Conservation (phyloP, 1,140 invertebrate genomes). For the Wiebesia pumilae region DNA sequence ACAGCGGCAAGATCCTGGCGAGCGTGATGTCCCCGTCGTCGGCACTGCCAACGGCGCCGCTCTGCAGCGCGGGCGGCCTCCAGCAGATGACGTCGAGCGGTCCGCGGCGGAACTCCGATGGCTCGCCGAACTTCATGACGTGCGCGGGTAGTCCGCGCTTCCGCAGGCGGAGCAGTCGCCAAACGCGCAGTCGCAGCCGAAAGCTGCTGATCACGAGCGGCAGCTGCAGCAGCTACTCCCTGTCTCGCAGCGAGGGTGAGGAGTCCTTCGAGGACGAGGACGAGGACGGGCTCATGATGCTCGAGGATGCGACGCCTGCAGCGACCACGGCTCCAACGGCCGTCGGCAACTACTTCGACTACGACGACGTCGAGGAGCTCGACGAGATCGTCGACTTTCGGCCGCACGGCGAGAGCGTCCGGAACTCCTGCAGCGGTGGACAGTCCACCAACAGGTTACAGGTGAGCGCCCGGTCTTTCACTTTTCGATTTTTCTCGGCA, state of each 20-base stretch:
- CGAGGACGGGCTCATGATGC: slow-evolving; percentile 57
- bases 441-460: slow-evolving; percentile 13
- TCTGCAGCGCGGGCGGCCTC: slow-evolving; percentile 12
- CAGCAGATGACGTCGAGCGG: slow-evolving; percentile 32
- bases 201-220: slow-evolving; percentile 39
- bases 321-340: no score
- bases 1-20: slow-evolving; percentile 54
- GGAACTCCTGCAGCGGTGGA: background rate
- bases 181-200: slow-evolving; percentile 17
- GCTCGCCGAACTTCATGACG: slow-evolving; percentile 70
- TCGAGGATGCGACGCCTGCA: slow-evolving; percentile 36
- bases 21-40: background rate
- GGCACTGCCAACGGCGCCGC: background rate
- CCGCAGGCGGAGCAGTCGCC: slow-evolving; percentile 51
- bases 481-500: background rate
- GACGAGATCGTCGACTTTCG: slow-evolving; percentile 73
- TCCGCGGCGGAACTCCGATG: slow-evolving; percentile 69
- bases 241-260: slow-evolving; percentile 63
- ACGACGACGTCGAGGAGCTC: slow-evolving; percentile 70
- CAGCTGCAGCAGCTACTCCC: slow-evolving; percentile 61
- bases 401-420: slow-evolving; percentile 68
- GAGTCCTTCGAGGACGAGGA: slow-evolving; percentile 68
- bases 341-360: slow-evolving; percentile 63
- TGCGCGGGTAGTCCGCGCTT: slow-evolving; percentile 69
- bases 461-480: background rate